Evolutionary conservation across 2,797 vertebrate species (phyloP).

Genomic region (Galagoides demidoff): DNA sequence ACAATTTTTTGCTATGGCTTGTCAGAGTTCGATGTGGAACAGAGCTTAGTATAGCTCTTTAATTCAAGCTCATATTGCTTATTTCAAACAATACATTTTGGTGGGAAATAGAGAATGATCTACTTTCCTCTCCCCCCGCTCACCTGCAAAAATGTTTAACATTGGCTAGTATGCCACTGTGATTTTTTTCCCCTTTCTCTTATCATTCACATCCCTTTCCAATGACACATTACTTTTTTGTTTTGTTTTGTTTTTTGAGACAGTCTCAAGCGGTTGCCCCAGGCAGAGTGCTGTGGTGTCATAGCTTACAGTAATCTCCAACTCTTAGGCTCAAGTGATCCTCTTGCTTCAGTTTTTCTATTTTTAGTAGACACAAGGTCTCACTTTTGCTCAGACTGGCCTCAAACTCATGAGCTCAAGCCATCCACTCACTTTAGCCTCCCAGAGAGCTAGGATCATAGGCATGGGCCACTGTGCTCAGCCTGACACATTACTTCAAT

Average conservation of each 20-base stretch:
- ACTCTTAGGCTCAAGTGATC: too few species aligned
- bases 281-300: too few species aligned
- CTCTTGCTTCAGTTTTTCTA: too few species aligned
- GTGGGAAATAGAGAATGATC: background rate
- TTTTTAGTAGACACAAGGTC: too few species aligned
- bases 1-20: background rate
- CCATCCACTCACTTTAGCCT: too few species aligned
- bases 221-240: background rate
- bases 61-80: background rate
- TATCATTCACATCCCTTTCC: background rate
- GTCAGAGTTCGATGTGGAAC: background rate
- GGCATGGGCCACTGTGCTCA: too few species aligned
- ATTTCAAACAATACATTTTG: background rate
- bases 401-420: too few species aligned
- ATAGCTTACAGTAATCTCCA: too few species aligned
- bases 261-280: too few species aligned
- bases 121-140: background rate
- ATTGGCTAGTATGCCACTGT: background rate
- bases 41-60: background rate
- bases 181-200: background rate
- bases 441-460: too few species aligned
- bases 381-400: too few species aligned
- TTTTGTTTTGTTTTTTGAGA: too few species aligned
- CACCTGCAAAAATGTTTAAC: background rate
- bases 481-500: background rate